Percentiles rank a stretch among this genome's conserved stretches.
These are phyloP conservation scores for Hydractinia echinata DNA, from an alignment of 30 jellyfish, hydroid and myxozoan species.

Conservation along the genomic window DNA sequence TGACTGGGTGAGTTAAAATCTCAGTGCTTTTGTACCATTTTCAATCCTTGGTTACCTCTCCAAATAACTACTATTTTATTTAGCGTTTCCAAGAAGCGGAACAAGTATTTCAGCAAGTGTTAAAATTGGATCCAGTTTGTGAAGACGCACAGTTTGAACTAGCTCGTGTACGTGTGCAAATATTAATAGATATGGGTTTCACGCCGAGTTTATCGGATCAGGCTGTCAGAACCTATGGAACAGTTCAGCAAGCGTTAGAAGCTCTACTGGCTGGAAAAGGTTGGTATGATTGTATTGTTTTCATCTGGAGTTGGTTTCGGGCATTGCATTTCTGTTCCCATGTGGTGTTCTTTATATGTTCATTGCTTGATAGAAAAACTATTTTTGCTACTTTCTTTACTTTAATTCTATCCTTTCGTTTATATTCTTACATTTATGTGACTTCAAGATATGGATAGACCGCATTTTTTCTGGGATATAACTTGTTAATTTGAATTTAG, in stretches of 20 bases:
- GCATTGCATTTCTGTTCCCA: neutral
- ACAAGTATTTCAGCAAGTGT: slow-evolving; percentile 75
- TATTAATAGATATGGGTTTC: slow-evolving; percentile 91
- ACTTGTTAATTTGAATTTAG: neutral
- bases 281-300: neutral
- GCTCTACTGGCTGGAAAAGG: slow-evolving; percentile 97
- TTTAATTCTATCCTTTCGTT: no score
- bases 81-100: slow-evolving; percentile 97
- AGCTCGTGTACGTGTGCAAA: slow-evolving; percentile 86
- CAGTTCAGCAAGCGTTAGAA: slow-evolving; percentile 87
- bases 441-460: no score
- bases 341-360: neutral
- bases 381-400: no score
- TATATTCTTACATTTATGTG: no score
- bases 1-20: no score
- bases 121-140: slow-evolving; percentile 75
- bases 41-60: neutral
- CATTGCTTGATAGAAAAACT: no score
- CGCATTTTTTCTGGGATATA: no score
- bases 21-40: no score
- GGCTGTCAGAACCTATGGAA: slow-evolving; percentile 71
- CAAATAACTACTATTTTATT: neutral
- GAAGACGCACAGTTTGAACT: slow-evolving; percentile 95
- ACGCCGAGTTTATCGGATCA: slow-evolving; percentile 65
- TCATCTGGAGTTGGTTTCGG: neutral